Evolutionary conservation across 2,113 vertebrate genomes (phyloP), one percentile per base, ranked within the genome.

Genomic region (Phyllopteryx taeniolatus): DNA sequence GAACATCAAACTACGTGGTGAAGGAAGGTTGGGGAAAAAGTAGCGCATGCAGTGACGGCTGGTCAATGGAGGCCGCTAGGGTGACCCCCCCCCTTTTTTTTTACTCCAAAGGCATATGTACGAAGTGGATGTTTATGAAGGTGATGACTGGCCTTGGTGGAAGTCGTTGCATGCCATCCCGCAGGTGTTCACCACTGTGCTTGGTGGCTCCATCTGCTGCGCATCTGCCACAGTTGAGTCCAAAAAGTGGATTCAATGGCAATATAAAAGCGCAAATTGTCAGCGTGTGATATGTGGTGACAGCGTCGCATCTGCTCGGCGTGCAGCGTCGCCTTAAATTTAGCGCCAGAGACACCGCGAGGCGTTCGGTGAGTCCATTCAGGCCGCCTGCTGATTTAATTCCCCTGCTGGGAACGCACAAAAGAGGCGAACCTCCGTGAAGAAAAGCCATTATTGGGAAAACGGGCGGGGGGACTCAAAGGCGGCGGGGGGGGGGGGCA

Each of bases 261-360:
- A 12, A 39, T 13, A 13, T 12, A 43, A 64, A 19, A 12, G 9
- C 17, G 39, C 33, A 39, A n/a, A 11, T 20, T 22, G 35, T 22
- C 19, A n/a, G 39, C 62, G 39, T 49, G 67, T 35, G 67, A 68
- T 54, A 53, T 5, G 46, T 8, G 7, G 8, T 42, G 33, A 54
- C 67, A 54, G 67, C 67, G 8, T 12, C 42, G 46, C 65, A 39
- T 68, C 67, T 68, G 67, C 31, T 47, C 15, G 14, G 5, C 46
- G 65, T 12, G 6, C 11, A 20, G 31, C 22, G 15, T 31, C 46
- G 17, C 22, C 47, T 68, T 53, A 51, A 39, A 54, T 68, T 54
- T 56, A 35, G 19, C 31, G 27, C 47, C 43, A 4, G 39, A 17
- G 8, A 49, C 27, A 5, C 22, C 49, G 27, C 33, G 6, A 39